Percentiles rank a stretch among this genome's conserved stretches.
Evolutionary conservation across 1,140 invertebrate species (phyloP).

Genomic region (Condylostylus longicornis): DNA sequence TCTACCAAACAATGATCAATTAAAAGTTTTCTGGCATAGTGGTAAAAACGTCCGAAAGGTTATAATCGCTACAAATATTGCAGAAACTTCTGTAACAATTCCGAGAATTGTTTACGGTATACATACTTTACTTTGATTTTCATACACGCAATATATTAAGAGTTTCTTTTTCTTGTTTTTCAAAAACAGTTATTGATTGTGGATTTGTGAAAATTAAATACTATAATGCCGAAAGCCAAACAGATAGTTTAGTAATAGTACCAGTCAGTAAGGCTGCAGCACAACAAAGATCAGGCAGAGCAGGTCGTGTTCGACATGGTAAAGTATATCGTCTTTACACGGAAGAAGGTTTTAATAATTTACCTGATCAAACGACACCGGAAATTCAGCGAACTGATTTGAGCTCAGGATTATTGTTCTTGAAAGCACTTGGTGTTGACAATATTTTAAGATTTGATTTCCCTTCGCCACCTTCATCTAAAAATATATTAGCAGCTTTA

Average conservation of each 20-base stretch:
- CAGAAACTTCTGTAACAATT: slow-evolving; percentile 82
- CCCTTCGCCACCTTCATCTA: slow-evolving; percentile 75
- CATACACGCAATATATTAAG: not conserved
- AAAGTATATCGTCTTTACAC: slow-evolving; percentile 68
- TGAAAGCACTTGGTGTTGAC: slow-evolving; percentile 90
- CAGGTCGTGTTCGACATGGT: slow-evolving; percentile 70
- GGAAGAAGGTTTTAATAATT: slow-evolving; percentile 59
- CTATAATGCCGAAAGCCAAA: slow-evolving; percentile 69
- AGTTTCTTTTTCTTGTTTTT: not conserved
- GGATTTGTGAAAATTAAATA: slow-evolving; percentile 94
- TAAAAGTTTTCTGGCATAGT: slow-evolving; percentile 74
- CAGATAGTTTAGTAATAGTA: slow-evolving; percentile 71
- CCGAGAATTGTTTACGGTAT: slow-evolving; percentile 66
- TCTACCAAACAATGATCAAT: slow-evolving; percentile 64
- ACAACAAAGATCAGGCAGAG: slow-evolving; percentile 79
- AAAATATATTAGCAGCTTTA: slow-evolving; percentile 69
- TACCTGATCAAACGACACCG: slow-evolving; percentile 59
- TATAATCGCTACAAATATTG: slow-evolving; percentile 92
- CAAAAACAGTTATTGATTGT: slow-evolving; percentile 67
- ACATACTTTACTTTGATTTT: slow-evolving; percentile 5
- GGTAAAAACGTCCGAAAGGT: slow-evolving; percentile 71
- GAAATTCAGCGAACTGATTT: slow-evolving; percentile 89
- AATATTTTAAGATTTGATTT: slow-evolving; percentile 76
- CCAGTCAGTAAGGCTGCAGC: slow-evolving; percentile 82
- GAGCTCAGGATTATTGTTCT: slow-evolving; percentile 68